phyloP scores from a whole-genome alignment of 1,140 invertebrate genomes.

The Mya arenaria region DNA sequence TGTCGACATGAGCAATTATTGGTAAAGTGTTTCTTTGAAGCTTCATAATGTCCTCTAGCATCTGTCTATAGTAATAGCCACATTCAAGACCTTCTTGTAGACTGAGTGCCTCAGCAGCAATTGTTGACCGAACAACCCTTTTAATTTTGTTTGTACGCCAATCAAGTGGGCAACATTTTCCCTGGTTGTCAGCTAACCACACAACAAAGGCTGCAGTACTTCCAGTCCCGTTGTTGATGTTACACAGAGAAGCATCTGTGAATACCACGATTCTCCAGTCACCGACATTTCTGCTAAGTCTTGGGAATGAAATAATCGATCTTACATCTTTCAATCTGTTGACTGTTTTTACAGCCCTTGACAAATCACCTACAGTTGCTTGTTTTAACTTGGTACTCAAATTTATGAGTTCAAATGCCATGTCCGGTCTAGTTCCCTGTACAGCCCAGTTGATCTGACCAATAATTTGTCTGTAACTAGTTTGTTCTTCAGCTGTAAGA shows the following conservation, averaged over 20 bases:
- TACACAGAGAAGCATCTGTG: slow-evolving; percentile 53
- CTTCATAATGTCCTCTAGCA: slow-evolving; percentile 27
- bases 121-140: slow-evolving; percentile 39
- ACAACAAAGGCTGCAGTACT: slow-evolving; percentile 52
- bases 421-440: slow-evolving; percentile 45
- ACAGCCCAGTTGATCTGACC: slow-evolving; percentile 41
- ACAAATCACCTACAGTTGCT: slow-evolving; percentile 32
- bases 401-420: slow-evolving; percentile 41
- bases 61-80: slow-evolving; percentile 33
- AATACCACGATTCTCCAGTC: slow-evolving; percentile 48
- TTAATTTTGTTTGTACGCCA: slow-evolving; percentile 33
- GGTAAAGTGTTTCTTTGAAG: slow-evolving; percentile 24
- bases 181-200: slow-evolving; percentile 36
- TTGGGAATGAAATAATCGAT: slow-evolving; percentile 19
- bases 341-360: slow-evolving; percentile 33
- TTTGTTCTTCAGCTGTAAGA: slow-evolving; percentile 35
- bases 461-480: slow-evolving; percentile 37
- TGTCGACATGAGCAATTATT: slow-evolving; percentile 62
- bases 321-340: slow-evolving; percentile 47
- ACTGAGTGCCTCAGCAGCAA: slow-evolving; percentile 51
- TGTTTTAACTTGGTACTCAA: slow-evolving; percentile 35
- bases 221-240: slow-evolving; percentile 40
- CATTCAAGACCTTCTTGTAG: slow-evolving; percentile 44
- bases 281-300: slow-evolving; percentile 12
- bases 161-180: slow-evolving; percentile 18